Conservation (phyloP, 1,140 invertebrate genomes). For the Cotesia typhae region DNA sequence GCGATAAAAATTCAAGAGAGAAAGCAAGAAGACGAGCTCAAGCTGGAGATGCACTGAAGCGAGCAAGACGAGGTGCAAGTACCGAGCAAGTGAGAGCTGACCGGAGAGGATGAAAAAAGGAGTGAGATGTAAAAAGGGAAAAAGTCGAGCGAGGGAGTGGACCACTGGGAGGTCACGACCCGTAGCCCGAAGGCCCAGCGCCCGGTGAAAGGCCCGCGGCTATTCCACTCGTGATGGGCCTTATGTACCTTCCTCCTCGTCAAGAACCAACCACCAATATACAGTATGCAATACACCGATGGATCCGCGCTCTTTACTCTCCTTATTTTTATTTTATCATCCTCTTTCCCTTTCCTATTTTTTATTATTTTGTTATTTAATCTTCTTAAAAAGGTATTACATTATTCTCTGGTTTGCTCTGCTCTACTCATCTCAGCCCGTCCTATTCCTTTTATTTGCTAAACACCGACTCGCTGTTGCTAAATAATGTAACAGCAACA, state of each 20-base stretch:
- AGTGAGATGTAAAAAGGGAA: constrained; percentile 47
- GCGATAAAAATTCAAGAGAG: constrained; percentile 33
- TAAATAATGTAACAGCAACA: too few relatives aligned
- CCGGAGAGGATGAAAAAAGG: constrained; percentile 32
- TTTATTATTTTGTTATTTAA: too few relatives aligned
- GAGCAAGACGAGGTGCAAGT: constrained; percentile 11
- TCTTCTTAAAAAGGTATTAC: too few relatives aligned
- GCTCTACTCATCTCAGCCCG: too few relatives aligned
- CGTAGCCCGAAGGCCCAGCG: constrained; percentile 44
- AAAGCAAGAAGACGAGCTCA: constrained; percentile 12
- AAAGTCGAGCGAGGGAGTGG: constrained; percentile 46
- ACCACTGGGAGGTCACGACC: constrained; percentile 58
- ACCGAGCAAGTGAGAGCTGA: background rate
- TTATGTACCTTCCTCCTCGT: background rate
- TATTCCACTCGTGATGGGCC: constrained; percentile 37
- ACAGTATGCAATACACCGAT: background rate
- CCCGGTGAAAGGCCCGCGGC: constrained; percentile 43
- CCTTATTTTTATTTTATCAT: too few relatives aligned
- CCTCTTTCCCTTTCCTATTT: too few relatives aligned
- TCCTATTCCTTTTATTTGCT: too few relatives aligned
- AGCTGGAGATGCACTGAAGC: constrained; percentile 16
- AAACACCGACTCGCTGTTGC: too few relatives aligned
- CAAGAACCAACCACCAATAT: constrained; percentile 28
- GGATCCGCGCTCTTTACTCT: background rate
- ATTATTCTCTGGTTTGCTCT: too few relatives aligned